phyloP scores from a whole-genome alignment of 2,888 invertebrate species.

The Drepanosiphum platanoidis region DNA sequence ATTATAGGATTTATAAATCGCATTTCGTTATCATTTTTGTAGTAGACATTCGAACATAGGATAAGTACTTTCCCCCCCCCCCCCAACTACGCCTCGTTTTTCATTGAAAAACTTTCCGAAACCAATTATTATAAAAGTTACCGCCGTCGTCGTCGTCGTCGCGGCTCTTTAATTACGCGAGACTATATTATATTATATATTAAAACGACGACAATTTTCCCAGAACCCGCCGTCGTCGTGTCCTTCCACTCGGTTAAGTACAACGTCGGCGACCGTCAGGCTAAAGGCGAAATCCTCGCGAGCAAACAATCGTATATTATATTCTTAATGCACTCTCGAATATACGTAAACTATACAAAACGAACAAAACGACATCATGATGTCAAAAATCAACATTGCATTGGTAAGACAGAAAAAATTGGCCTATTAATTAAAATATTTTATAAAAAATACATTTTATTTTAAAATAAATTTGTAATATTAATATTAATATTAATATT shows the following conservation, averaged over 20 bases:
- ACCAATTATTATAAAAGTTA: slow-evolving; percentile 36
- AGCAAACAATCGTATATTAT: neutral
- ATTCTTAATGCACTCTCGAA: no score
- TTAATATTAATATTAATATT: no score
- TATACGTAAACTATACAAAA: no score
- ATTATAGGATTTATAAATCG: slow-evolving; percentile 4
- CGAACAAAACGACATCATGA: no score
- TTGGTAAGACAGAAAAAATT: no score
- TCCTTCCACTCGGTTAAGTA: neutral
- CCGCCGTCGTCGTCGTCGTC: neutral
- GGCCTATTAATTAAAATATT: no score
- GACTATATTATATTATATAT: neutral
- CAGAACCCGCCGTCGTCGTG: neutral
- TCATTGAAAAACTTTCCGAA: slow-evolving; percentile 44
- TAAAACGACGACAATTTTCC: slow-evolving; percentile 4
- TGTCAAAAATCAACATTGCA: no score
- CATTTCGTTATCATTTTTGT: neutral
- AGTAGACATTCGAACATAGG: neutral
- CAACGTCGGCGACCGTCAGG: neutral
- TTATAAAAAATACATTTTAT: no score
- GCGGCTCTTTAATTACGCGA: slow-evolving; percentile 15
- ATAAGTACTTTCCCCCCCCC: neutral
- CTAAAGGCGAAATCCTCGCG: neutral
- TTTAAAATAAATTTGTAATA: no score
- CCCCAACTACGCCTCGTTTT: neutral